Base-by-base conservation (phyloP, 1,140 invertebrate species). In the Saccostrea glomerata region DNA sequence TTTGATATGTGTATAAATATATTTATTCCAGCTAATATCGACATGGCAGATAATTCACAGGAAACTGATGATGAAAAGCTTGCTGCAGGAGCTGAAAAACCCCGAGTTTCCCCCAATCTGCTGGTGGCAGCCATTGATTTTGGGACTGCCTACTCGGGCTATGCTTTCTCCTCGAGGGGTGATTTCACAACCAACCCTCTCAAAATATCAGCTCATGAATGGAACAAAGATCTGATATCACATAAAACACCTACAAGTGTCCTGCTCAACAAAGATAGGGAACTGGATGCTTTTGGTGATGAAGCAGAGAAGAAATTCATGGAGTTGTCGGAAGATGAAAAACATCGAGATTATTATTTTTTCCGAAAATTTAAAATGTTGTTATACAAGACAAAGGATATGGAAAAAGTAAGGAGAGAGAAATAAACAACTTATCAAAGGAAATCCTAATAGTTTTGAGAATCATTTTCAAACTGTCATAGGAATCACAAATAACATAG, bases 361-460 rank as follows among this genome's bases (percentile, higher is more conserved):
- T 89, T 89, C 58, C 58, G 60, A 58, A 60, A 60, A 73, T 87
- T 89, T 25, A 89, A 89, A 66, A 89, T 89, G 88, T 55, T 60
- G 25, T 63, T 89, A 1, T 89, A 70, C 25, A 25, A 83, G 25
- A 58, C 58, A 54, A 25, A 66, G 56, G 87, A 83, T 83, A 83
- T 40, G 54, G 20, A 6, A 20, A n/a, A 83, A 54, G 13, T 47
- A 83, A 36, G 54, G 17, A 83, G 47, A 30, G 17, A 83, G 40
- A 13, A 23, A 47, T 83, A 54, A 12, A 23, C 47, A 54, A 55
- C 36, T 7, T 30, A 47, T 6, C 2, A 3, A 47, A 47, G 40
- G 6, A 47, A 47, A 47, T 2, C 40, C 2, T 47, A 47, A 47
- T 47, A 47, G 40, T 47, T 47, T 47, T 47, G 6, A 2, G 40